A percentile compares a stretch with the other conserved stretches of the same genome.
These are phyloP conservation scores for Poicephalus meyeri DNA, from an alignment of 2,113 vertebrate genomes.

Conservation along the genomic window DNA sequence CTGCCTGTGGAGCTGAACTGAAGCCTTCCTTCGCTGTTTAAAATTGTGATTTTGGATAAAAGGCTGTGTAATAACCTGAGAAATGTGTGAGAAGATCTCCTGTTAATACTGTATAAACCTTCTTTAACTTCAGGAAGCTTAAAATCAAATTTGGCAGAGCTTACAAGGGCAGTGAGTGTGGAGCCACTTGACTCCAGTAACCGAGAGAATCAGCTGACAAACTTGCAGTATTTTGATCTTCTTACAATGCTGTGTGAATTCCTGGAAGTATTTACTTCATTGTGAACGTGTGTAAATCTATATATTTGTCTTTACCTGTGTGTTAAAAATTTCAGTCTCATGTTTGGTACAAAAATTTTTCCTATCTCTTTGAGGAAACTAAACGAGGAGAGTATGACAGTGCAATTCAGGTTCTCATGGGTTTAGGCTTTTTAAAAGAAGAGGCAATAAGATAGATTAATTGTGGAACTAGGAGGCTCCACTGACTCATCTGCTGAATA, in stretches of 20 bases:
- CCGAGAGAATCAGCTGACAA: not conserved
- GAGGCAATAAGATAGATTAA: slow-evolving; percentile 37
- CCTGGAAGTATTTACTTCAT: not conserved
- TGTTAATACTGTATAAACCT: slow-evolving; percentile 69
- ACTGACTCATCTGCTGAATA: slow-evolving; percentile 55
- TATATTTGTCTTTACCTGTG: not conserved
- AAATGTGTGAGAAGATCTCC: slow-evolving; percentile 49
- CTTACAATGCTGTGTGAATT: slow-evolving; percentile 26
- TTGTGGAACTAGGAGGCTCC: slow-evolving; percentile 52
- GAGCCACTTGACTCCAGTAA: slow-evolving; percentile 47
- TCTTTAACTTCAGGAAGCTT: slow-evolving; percentile 70
- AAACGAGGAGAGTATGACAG: not conserved
- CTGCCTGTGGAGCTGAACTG: slow-evolving; percentile 9
- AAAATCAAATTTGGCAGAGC: slow-evolving; percentile 73
- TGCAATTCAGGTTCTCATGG: slow-evolving; percentile 16
- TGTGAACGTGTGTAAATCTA: not conserved
- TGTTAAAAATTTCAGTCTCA: not conserved
- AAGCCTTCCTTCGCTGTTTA: slow-evolving; percentile 19
- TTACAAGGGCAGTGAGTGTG: slow-evolving; percentile 59
- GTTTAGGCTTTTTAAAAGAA: not conserved
- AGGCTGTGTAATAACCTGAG: slow-evolving; percentile 44
- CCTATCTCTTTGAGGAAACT: not conserved
- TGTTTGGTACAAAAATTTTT: not conserved
- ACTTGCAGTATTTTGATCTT: slow-evolving; percentile 16
- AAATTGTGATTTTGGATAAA: slow-evolving; percentile 53